Conservation (phyloP, 2,113 vertebrate species). For the Tricholaema leucomelas region DNA sequence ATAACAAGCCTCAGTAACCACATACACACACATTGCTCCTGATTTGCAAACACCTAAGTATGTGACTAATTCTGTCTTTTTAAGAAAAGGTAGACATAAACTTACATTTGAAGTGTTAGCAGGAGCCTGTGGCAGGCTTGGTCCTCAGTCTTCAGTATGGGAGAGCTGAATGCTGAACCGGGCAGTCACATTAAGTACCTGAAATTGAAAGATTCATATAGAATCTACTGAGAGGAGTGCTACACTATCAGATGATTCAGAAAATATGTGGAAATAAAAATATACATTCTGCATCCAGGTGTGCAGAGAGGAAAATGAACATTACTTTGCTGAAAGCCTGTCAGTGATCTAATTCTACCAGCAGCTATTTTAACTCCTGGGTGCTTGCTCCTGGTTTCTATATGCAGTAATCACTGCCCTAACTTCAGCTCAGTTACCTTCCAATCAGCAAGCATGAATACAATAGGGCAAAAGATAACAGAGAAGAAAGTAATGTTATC, state of each 20-base stretch:
- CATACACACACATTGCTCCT: background rate
- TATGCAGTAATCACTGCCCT: background rate
- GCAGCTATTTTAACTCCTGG: background rate
- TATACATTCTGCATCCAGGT: background rate
- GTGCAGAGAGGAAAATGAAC: background rate
- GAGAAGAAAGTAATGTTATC: background rate
- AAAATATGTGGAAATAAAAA: background rate
- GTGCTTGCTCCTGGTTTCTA: background rate
- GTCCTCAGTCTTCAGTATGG: background rate
- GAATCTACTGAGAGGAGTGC: background rate
- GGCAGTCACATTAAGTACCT: background rate
- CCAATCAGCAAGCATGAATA: background rate
- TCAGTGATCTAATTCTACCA: background rate
- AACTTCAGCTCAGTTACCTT: background rate
- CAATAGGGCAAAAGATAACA: background rate
- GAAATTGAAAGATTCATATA: background rate
- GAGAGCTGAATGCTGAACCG: background rate
- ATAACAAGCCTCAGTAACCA: conserved; percentile 16
- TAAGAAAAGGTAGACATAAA: background rate
- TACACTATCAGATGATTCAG: background rate
- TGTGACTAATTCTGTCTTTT: background rate
- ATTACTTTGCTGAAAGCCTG: background rate
- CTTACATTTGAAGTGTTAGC: background rate
- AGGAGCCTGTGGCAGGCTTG: background rate
- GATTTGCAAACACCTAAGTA: background rate